Percentiles rank a stretch among this genome's conserved stretches.
phyloP scores from a whole-genome alignment of 2,888 invertebrate genomes.

The Serripes groenlandicus region DNA sequence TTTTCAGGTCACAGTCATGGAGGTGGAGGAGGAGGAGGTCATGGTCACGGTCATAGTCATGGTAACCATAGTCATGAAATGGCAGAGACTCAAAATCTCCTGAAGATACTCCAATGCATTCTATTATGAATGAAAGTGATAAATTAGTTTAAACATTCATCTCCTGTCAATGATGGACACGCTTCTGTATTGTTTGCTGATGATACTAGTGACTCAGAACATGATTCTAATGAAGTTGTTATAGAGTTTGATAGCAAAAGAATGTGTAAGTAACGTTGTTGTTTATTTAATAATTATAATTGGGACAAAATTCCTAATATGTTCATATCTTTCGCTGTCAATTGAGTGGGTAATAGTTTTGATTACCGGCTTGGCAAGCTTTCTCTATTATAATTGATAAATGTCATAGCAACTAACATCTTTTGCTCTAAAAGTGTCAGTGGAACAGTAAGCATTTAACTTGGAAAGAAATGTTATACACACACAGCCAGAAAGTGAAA shows the following conservation, averaged over 20 bases:
- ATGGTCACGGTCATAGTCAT: constrained; percentile 73
- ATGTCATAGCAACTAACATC: too few relatives aligned
- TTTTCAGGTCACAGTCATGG: constrained; percentile 69
- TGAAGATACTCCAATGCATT: constrained; percentile 8
- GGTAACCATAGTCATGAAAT: constrained; percentile 20
- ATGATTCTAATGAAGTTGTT: constrained; percentile 47
- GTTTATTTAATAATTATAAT: too few relatives aligned
- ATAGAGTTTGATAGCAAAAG: constrained; percentile 56
- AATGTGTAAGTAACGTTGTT: constrained; percentile 48
- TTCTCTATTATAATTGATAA: too few relatives aligned
- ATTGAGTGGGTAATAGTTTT: too few relatives aligned
- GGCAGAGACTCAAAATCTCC: constrained; percentile 13
- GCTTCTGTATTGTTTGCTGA: not conserved
- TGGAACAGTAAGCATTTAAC: too few relatives aligned
- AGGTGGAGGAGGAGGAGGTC: constrained; percentile 70
- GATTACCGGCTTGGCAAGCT: too few relatives aligned
- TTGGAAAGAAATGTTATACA: too few relatives aligned
- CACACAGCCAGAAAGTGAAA: too few relatives aligned
- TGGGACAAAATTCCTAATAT: too few relatives aligned
- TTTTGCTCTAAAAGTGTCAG: too few relatives aligned
- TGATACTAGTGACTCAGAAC: constrained; percentile 23
- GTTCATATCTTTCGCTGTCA: too few relatives aligned
- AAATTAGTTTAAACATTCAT: constrained; percentile 36
- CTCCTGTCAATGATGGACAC: not conserved
- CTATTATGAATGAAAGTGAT: constrained; percentile 43